Conservation (phyloP, 2,797 vertebrate genomes). For the Rhinatrema bivittatum region DNA sequence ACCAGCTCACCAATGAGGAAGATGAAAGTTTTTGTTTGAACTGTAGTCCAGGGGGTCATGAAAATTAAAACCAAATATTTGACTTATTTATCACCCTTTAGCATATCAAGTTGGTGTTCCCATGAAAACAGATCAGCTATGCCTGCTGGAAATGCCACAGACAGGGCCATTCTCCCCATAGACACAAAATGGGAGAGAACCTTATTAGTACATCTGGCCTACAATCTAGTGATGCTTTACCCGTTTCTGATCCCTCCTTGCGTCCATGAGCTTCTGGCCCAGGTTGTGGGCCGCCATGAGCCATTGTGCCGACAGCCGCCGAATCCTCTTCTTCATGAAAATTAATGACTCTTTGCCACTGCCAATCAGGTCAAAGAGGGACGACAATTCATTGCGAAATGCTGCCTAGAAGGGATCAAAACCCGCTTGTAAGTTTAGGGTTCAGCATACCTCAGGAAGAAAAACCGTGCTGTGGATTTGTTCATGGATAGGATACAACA, state of each 20-base stretch:
- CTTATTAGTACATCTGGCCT: no score
- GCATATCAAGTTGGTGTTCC: no score
- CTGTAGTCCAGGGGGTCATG: no score
- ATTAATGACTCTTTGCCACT: slow-evolving; percentile 87
- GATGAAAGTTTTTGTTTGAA: no score
- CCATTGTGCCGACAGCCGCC: slow-evolving; percentile 77
- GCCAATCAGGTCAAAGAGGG: slow-evolving; percentile 82
- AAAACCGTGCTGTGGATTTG: fast-evolving
- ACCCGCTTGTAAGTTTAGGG: background rate
- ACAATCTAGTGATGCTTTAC: slow-evolving; percentile 44
- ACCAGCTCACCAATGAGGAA: no score
- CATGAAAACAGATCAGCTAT: no score
- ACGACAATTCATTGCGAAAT: slow-evolving; percentile 74
- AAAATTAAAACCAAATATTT: no score
- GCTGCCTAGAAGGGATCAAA: slow-evolving; percentile 57
- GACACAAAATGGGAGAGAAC: no score
- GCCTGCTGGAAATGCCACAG: no score
- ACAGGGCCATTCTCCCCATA: no score
- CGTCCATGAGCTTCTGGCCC: slow-evolving; percentile 59
- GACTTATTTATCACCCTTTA: no score
- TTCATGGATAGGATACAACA: background rate
- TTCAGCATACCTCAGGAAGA: background rate
- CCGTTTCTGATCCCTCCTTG: slow-evolving; percentile 75
- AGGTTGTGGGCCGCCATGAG: slow-evolving; percentile 66
- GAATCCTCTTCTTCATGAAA: slow-evolving; percentile 88